Base-by-base conservation (phyloP, 2,888 invertebrate genomes). In the Chrysina gloriosa region DNA sequence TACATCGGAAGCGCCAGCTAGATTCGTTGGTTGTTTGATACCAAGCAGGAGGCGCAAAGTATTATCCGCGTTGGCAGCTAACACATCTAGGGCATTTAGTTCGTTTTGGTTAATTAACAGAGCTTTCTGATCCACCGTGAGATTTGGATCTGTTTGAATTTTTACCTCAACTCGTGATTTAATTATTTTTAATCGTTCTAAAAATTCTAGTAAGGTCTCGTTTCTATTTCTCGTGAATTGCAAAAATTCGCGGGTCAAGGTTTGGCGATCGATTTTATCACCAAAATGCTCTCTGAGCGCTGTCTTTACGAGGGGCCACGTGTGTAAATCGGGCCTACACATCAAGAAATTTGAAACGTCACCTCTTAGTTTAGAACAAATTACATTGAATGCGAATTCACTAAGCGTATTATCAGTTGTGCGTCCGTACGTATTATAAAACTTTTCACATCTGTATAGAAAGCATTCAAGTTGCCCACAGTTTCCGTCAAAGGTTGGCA, bases 111-210 rank as follows among this genome's bases (percentile, higher is more conserved):
- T 16, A 14, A 52, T 52, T 52, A 52, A 52, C 5, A 25, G 52
- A 11, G 25, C 11, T 27, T 52, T 4, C 11, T 9, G 52, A 1
- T 6, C 29, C 7, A 11, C 19, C 16, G 52, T 27, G 9, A 52
- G 52, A 3, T 7, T 31, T 5, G 52, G n/a, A 11, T 52, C 52
- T 16, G 31, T 52, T 2, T 9, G 25, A 6, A 52, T 52, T 6
- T 48, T 48, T 48, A 48, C 48, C 7, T 36, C 36, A 36, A 23
- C 27, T 19, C 56, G 56, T 19, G 34, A 36, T 31, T 56, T 56
- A 7, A 23, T n/a, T 56, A 29, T 0, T 56, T 56, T 56, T n/a
- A 56, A 29, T 23, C 56, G 21, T 56, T 56, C 56, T 31, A 56
- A 5, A 16, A 56, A 56, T 29, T 56, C 34, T 56, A 56, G 14